Percentiles rank a stretch among this genome's conserved stretches.
Conservation (phyloP, 2,113 vertebrate species). For the Campylomormyrus tamandua region DNA sequence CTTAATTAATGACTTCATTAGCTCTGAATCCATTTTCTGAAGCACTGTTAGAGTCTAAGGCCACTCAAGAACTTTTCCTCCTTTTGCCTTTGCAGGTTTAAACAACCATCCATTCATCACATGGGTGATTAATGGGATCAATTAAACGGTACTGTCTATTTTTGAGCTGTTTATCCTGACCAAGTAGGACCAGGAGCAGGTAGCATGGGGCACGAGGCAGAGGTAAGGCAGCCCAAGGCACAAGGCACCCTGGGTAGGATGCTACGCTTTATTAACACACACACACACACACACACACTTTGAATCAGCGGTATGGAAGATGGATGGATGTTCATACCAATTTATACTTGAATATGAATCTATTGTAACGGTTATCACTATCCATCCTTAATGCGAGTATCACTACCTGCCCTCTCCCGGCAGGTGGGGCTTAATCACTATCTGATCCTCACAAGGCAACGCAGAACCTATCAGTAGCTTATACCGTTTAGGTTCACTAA, state of each 20-base stretch:
- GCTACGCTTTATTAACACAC: background rate
- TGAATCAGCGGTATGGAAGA: too few relatives aligned
- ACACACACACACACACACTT: background rate
- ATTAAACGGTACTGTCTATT: background rate
- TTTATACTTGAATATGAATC: too few relatives aligned
- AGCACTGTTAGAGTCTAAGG: background rate
- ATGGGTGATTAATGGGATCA: too few relatives aligned
- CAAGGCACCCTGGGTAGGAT: background rate
- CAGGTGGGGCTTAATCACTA: too few relatives aligned
- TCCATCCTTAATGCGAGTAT: too few relatives aligned
- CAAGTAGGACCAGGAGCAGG: background rate
- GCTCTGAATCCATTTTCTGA: background rate
- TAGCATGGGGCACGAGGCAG: background rate
- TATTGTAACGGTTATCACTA: too few relatives aligned
- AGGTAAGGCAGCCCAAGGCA: background rate
- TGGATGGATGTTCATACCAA: too few relatives aligned
- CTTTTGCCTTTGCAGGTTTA: background rate
- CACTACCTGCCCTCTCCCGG: too few relatives aligned
- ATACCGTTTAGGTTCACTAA: too few relatives aligned
- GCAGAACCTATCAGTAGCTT: too few relatives aligned
- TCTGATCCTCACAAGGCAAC: too few relatives aligned
- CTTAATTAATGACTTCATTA: background rate
- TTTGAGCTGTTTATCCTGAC: background rate
- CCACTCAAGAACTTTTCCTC: background rate
- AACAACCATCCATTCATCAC: background rate